These are phyloP conservation scores for Volucella zonaria DNA, from an alignment of 2,888 invertebrate species.

Conservation along the genomic window DNA sequence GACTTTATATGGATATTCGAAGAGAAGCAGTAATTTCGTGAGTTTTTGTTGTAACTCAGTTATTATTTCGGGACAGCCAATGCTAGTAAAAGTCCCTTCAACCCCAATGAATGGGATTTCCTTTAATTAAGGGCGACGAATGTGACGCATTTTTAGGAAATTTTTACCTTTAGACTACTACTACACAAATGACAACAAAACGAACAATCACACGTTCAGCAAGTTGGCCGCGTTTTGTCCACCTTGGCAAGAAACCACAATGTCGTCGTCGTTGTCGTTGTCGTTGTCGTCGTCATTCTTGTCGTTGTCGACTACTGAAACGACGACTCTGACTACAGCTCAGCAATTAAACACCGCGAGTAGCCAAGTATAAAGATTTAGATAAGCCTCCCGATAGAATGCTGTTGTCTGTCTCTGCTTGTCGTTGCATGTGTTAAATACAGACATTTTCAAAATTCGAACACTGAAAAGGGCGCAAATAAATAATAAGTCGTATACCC, in stretches of 20 bases:
- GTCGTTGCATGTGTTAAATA: slow-evolving; percentile 76
- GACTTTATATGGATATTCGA: neutral
- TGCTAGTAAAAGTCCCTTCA: slow-evolving; percentile 52
- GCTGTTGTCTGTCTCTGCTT: slow-evolving; percentile 74
- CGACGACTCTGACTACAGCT: slow-evolving; percentile 48
- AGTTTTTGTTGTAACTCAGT: slow-evolving; percentile 43
- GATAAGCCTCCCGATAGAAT: slow-evolving; percentile 79
- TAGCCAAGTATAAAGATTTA: slow-evolving; percentile 83
- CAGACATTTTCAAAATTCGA: slow-evolving; percentile 76
- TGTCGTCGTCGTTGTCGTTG: slow-evolving; percentile 5
- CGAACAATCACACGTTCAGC: slow-evolving; percentile 55
- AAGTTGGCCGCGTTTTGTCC: slow-evolving; percentile 70
- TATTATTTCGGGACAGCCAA: slow-evolving; percentile 3
- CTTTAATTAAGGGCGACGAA: slow-evolving; percentile 60
- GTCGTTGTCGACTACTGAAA: slow-evolving; percentile 27
- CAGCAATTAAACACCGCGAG: slow-evolving; percentile 80
- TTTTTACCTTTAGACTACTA: slow-evolving; percentile 51
- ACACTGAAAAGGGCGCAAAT: slow-evolving; percentile 73
- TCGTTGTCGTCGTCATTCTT: slow-evolving; percentile 39
- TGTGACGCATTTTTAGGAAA: slow-evolving; percentile 64
- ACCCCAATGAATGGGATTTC: slow-evolving; percentile 39
- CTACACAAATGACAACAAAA: slow-evolving; percentile 75
- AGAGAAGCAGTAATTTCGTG: slow-evolving; percentile 59
- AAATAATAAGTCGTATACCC: slow-evolving; percentile 71
- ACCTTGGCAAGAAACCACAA: slow-evolving; percentile 58